Evolutionary conservation across 2,113 vertebrate species (phyloP).

Genomic region (Psammodynastes pulverulentus): DNA sequence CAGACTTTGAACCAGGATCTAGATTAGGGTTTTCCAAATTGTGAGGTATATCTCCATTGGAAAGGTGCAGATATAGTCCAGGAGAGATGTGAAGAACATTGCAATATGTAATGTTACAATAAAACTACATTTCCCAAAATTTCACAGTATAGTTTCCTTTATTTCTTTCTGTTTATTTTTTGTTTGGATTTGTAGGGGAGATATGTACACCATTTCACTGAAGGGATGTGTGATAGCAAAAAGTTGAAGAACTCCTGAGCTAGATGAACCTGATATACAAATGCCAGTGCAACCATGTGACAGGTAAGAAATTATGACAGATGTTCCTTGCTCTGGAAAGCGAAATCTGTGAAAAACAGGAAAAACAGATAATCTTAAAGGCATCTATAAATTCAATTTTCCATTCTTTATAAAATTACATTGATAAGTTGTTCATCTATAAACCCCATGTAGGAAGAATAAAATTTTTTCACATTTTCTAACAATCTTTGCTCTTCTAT

Average conservation of each 20-base stretch:
- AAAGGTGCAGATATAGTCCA: not conserved
- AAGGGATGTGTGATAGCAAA: not conserved
- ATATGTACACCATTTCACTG: not conserved
- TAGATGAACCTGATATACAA: not conserved
- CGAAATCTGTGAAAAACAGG: not conserved
- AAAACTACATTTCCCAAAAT: not conserved
- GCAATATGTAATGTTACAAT: not conserved
- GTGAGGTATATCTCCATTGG: not conserved
- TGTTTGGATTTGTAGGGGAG: not conserved
- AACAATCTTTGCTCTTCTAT: not conserved
- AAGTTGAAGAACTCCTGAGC: not conserved
- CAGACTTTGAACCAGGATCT: not conserved
- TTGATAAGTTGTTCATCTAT: not conserved
- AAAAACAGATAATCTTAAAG: conserved; percentile 33
- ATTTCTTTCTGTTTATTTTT: not conserved
- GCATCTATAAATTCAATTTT: conserved; percentile 24
- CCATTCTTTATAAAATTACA: conserved; percentile 58
- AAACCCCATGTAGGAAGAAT: not conserved
- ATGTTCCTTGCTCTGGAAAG: not conserved
- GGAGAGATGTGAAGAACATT: not conserved
- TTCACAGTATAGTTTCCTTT: not conserved
- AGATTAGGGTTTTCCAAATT: not conserved
- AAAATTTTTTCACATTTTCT: not conserved
- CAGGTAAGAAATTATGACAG: not conserved
- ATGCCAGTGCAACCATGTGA: not conserved